Base-by-base conservation (phyloP, 2,797 vertebrate genomes). In the Coracias cyanogaster region DNA sequence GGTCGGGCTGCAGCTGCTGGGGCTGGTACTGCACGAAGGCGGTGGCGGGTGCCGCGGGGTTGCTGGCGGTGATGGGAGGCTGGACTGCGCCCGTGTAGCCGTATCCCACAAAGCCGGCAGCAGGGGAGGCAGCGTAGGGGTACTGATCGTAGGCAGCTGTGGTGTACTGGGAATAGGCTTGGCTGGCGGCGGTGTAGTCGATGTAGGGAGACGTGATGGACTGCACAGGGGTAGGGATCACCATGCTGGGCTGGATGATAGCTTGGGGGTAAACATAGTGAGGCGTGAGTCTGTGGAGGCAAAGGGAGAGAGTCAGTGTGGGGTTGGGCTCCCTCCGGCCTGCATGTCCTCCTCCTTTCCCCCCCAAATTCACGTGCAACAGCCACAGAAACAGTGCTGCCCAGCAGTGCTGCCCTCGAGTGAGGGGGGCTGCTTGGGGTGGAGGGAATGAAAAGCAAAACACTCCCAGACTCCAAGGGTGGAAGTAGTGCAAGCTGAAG, bases 71-170 rank as follows among this genome's bases (percentile, higher is more conserved):
- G 26, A 98, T 94, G 22, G 98, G 97, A 8, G 98, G 92, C 72
- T 99, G 98, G 1, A 99, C 97, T 0, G 98, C 80, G 39, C 98
- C 96, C 2, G 98, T 91, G 95, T 99, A 99, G 97, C 98, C 97
- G 61, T 99, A 98, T 5, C 99, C 98, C 92, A 99, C 97, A 89
- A 99, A 98, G 10, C 99, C 98, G 0, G 98, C 90, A 10, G 98
- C 98, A 0, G 99, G 99, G 1, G 99, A 99, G 64, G 99, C 98
- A 3, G 99, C 98, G 2, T 99, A 99, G 0, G 99, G 99, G 92
- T 99, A 99, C 98, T 99, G 99, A 76, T 99, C 99, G 6, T 99
- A 99, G 97, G 99, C 97, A 58, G 99, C 98, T 25, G 99, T 98
- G 88, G 98, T 98, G 77, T 99, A 99, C 97, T 99, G 99, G 69